Evolutionary conservation across 2,113 vertebrate species (phyloP).

Genomic region (Periophthalmodon schlosseri): DNA sequence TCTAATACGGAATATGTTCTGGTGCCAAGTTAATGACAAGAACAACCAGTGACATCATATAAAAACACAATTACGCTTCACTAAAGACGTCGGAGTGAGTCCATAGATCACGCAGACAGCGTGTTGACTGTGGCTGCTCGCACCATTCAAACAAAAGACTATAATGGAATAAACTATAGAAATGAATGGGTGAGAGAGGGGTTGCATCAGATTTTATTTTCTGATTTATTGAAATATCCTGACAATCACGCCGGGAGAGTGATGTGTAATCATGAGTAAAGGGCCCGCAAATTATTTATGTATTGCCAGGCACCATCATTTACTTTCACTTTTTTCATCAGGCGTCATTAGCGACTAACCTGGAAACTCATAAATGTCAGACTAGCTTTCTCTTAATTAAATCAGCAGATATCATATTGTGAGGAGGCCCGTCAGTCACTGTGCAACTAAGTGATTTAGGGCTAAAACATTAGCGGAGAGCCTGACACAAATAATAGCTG

Average conservation of each 20-base stretch:
- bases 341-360: conserved; percentile 85
- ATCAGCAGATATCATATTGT: conserved; percentile 93
- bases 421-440: conserved; percentile 89
- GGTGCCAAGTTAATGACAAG: conserved; percentile 83
- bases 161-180: conserved; percentile 37
- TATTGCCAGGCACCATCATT: conserved; percentile 75
- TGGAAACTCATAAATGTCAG: conserved; percentile 90
- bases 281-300: conserved; percentile 73
- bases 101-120: conserved; percentile 59
- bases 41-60: conserved; percentile 67
- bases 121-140: conserved; percentile 41
- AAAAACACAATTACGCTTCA: conserved; percentile 63
- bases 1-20: conserved; percentile 93
- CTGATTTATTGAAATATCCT: conserved; percentile 62
- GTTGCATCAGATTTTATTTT: conserved; percentile 60
- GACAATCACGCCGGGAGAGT: conserved; percentile 57
- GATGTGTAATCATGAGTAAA: conserved; percentile 73
- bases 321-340: conserved; percentile 57
- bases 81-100: conserved; percentile 60
- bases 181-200: conserved; percentile 26
- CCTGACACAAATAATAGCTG: conserved; percentile 90
- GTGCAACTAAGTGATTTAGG: conserved; percentile 83
- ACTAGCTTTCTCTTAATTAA: conserved; percentile 95
- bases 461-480: conserved; percentile 83
- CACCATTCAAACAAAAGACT: conserved; percentile 35